Conservation (phyloP, 2,113 vertebrate genomes). For the Craseonycteris thonglongyai region DNA sequence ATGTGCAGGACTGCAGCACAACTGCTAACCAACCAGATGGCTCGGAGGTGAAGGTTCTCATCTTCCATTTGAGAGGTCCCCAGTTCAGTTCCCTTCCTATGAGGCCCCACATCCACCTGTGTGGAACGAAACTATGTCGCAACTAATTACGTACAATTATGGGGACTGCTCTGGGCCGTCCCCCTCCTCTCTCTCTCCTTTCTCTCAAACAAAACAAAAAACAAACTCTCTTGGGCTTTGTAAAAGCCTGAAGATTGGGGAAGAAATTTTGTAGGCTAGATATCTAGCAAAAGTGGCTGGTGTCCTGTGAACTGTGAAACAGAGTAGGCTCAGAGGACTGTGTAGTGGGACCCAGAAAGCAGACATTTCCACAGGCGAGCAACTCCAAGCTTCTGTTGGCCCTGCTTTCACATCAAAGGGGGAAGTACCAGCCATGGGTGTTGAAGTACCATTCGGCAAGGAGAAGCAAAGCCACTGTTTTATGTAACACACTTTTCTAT, state of each 20-base stretch:
- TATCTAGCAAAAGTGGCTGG: not conserved
- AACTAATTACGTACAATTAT: too few relatives aligned
- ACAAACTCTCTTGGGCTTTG: not conserved
- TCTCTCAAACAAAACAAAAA: too few relatives aligned
- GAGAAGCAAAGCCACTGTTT: not conserved
- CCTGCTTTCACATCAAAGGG: not conserved
- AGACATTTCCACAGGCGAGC: not conserved
- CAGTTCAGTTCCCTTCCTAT: too few relatives aligned
- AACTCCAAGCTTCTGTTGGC: not conserved
- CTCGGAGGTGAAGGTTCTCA: too few relatives aligned
- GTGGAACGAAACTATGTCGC: too few relatives aligned
- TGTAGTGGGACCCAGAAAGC: not conserved
- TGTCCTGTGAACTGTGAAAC: not conserved
- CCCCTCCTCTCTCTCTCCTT: too few relatives aligned
- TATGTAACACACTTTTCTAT: not conserved
- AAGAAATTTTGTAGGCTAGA: not conserved
- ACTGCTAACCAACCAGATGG: too few relatives aligned
- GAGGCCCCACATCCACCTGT: too few relatives aligned
- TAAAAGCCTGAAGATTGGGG: not conserved
- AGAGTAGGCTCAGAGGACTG: not conserved
- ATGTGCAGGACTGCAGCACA: too few relatives aligned
- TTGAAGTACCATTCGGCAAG: not conserved
- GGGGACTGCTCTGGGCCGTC: too few relatives aligned
- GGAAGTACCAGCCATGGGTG: not conserved
- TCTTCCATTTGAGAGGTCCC: too few relatives aligned